Percentiles rank a stretch among this genome's conserved stretches.
phyloP scores from a whole-genome alignment of 2,113 vertebrate genomes.

The Neotoma lepida region DNA sequence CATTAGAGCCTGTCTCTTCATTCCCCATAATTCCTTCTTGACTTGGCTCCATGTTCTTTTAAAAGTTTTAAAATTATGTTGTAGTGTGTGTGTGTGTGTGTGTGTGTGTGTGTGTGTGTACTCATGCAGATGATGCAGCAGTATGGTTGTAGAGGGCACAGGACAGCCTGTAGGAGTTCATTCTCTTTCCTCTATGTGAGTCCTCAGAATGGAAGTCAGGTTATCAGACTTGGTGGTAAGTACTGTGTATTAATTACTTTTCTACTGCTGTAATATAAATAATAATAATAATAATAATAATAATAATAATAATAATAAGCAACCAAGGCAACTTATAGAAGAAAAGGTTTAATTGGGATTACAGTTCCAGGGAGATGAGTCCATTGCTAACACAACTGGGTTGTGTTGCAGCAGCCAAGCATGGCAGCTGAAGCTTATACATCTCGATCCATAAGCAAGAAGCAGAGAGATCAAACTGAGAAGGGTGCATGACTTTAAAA shows the following conservation, averaged over 20 bases:
- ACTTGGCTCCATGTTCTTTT: background rate
- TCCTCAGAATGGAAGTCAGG: background rate
- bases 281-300: too few species aligned
- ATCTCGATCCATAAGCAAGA: background rate
- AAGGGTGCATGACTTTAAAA: background rate
- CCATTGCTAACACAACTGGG: background rate
- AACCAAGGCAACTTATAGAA: background rate
- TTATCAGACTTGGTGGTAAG: background rate
- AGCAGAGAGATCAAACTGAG: background rate
- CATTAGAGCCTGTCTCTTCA: background rate
- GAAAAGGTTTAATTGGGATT: background rate
- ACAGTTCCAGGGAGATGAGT: background rate
- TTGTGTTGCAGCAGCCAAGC: background rate
- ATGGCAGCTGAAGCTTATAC: background rate
- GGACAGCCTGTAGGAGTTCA: background rate
- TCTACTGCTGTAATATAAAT: background rate
- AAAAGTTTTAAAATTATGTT: background rate
- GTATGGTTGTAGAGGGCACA: background rate
- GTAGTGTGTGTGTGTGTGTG: background rate
- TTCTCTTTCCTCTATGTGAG: background rate
- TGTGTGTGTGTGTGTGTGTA: background rate
- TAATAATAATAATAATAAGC: background rate
- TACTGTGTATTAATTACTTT: background rate
- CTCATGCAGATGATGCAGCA: accelerated
- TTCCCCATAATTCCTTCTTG: background rate